Conservation (phyloP, 1,140 invertebrate genomes). For the Bombus pyrosoma region DNA sequence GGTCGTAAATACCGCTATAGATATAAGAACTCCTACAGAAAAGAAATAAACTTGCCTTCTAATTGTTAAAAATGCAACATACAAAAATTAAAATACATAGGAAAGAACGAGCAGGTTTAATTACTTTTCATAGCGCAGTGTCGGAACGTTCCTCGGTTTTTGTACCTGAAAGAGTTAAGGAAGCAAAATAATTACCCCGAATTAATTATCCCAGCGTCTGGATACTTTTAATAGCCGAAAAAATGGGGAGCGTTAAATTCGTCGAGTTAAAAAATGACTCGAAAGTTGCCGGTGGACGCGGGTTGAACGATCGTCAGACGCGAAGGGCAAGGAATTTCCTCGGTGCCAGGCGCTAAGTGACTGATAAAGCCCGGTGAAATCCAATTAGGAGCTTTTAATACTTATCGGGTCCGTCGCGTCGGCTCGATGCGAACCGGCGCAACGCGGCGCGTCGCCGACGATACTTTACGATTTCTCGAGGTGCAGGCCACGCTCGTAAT, state of each 20-base stretch:
- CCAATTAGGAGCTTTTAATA: conserved; percentile 74
- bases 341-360: conserved; percentile 64
- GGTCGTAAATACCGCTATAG: not conserved
- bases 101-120: not conserved
- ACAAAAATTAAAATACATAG: not conserved
- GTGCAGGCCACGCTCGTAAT: conserved; percentile 48
- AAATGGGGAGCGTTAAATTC: conserved; percentile 39
- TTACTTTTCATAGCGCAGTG: not conserved
- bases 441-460: conserved; percentile 39
- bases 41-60: not conserved
- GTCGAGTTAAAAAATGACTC: conserved; percentile 45
- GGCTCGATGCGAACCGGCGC: conserved; percentile 37
- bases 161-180: conserved; percentile 8
- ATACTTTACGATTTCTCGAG: conserved; percentile 55
- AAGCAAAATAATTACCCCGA: conserved; percentile 39
- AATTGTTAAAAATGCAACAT: not conserved
- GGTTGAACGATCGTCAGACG: conserved; percentile 18
- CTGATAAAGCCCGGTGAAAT: conserved; percentile 70
- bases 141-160: not conserved
- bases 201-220: conserved; percentile 65
- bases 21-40: rapidly evolving
- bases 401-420: conserved; percentile 50
- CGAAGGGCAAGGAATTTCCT: conserved; percentile 17
- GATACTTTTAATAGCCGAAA: conserved; percentile 69
- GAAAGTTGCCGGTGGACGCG: conserved; percentile 40